Evolutionary conservation across 1,140 invertebrate species (phyloP), one percentile per base, ranked within the genome.

Genomic region (Drosophila insularis): DNA sequence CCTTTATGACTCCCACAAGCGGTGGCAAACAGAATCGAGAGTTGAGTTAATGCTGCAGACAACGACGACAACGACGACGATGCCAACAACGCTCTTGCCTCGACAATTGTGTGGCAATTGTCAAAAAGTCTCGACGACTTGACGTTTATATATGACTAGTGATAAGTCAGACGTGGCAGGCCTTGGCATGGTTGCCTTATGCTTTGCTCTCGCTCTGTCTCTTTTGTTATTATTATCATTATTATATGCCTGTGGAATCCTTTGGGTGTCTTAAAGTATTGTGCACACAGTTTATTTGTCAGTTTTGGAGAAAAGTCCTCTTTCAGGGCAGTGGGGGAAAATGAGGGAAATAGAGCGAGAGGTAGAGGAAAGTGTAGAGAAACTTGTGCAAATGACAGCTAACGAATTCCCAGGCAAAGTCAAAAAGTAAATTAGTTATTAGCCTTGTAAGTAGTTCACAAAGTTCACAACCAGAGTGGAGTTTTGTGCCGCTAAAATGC

Each of bases 31-130:
- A 46, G 72, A 11, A 14, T 11, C 8, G 31, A 17, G 61, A 14
- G 32, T 37, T 39, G 23, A 13, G 65, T 37, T 37, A 13, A 37
- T 40, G 63, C 40, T 60, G 77, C 67, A 50, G 72, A 56, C 58
- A 61, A 65, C 72, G 46, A 32, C 31, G 31, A 32, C 32, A 8
- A 35, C 32, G 10, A 35, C 32, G 75, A 62, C 46, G 58, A 85
- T 63, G 59, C 80, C 63, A 59, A 56, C 55, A 63, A 65, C 72
- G 46, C 81, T 55, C 19, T 19, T 68, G 39, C 63, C 65, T 60
- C 80, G 84, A 87, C 82, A 87, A 87, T 87, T 87, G 82, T 86
- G 79, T 71, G 82, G 82, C 82, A 87, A 87, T 87, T 87, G 84
- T 87, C 84, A 87, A 89, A 63, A 87, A 82, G 82, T 87, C 81